Percentiles rank a stretch among this genome's conserved stretches.
phyloP scores from a whole-genome alignment of 2,113 vertebrate genomes.

The Halichoerus grypus region DNA sequence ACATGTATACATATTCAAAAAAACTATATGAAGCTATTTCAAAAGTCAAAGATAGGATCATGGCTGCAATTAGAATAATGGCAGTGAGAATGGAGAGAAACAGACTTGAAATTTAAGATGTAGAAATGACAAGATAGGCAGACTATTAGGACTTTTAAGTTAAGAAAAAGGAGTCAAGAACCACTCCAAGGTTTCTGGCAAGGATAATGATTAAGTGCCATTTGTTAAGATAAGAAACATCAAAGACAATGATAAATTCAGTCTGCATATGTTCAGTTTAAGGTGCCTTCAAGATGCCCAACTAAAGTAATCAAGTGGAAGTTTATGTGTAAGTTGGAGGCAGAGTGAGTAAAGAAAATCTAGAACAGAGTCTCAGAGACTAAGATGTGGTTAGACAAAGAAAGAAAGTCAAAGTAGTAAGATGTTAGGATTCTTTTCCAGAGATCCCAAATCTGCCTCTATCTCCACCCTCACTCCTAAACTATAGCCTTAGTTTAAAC shows the following conservation, averaged over 20 bases:
- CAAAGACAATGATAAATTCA: conserved; percentile 62
- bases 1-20: neutral
- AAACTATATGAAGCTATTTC: conserved; percentile 20
- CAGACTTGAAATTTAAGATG: neutral
- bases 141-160: neutral
- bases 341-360: neutral
- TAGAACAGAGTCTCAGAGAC: neutral
- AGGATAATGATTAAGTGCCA: neutral
- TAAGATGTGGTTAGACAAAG: neutral
- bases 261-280: conserved; percentile 29
- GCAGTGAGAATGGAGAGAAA: neutral
- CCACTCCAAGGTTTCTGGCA: conserved; percentile 31
- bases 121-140: neutral
- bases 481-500: conserved; percentile 38
- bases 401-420: neutral
- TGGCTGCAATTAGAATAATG: conserved; percentile 7
- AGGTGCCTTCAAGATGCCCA: conserved; percentile 34
- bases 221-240: conserved; percentile 36
- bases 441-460: neutral
- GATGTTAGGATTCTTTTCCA: neutral
- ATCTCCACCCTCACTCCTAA: neutral
- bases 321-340: neutral
- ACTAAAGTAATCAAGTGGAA: neutral
- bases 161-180: conserved; percentile 23
- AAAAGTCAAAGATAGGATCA: conserved; percentile 43